Evolutionary conservation across 2,888 invertebrate genomes (phyloP).

Genomic region (Incurvaria masculella): DNA sequence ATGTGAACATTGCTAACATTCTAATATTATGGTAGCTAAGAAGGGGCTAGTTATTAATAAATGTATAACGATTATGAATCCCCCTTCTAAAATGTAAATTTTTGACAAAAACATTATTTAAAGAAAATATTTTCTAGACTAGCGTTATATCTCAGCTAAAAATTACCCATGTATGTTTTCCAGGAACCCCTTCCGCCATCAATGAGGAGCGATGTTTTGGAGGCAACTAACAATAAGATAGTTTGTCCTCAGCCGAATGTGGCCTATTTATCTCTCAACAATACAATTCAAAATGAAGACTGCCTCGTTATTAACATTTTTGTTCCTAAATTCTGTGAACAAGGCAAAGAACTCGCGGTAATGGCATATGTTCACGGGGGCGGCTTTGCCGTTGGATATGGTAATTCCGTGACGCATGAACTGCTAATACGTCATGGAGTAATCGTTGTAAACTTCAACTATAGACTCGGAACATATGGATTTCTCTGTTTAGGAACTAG

Average conservation of each 20-base stretch:
- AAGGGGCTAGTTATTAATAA: too few species aligned
- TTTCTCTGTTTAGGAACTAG: conserved; percentile 61
- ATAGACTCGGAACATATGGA: conserved; percentile 68
- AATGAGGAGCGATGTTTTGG: conserved; percentile 28
- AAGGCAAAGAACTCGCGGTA: conserved; percentile 35
- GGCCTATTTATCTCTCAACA: conserved; percentile 29
- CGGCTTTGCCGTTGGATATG: conserved; percentile 37
- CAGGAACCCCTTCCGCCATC: conserved; percentile 38
- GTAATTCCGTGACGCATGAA: conserved; percentile 44
- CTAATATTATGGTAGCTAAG: too few species aligned
- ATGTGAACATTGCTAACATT: too few species aligned
- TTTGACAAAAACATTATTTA: too few species aligned
- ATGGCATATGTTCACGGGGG: conserved; percentile 44
- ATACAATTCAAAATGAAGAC: conserved; percentile 30
- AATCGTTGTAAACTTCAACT: conserved; percentile 65
- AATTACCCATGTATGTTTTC: too few species aligned
- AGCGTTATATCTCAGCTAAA: too few species aligned
- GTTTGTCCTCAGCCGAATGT: conserved; percentile 38
- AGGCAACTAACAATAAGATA: conserved; percentile 24
- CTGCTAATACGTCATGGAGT: conserved; percentile 66
- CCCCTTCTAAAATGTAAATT: too few species aligned
- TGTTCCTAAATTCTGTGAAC: conserved; percentile 31
- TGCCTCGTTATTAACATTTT: conserved; percentile 35
- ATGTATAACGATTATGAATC: too few species aligned
- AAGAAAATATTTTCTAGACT: too few species aligned